These are phyloP conservation scores for Pollimyrus isidori DNA, from an alignment of 2,113 vertebrate species.

Conservation along the genomic window DNA sequence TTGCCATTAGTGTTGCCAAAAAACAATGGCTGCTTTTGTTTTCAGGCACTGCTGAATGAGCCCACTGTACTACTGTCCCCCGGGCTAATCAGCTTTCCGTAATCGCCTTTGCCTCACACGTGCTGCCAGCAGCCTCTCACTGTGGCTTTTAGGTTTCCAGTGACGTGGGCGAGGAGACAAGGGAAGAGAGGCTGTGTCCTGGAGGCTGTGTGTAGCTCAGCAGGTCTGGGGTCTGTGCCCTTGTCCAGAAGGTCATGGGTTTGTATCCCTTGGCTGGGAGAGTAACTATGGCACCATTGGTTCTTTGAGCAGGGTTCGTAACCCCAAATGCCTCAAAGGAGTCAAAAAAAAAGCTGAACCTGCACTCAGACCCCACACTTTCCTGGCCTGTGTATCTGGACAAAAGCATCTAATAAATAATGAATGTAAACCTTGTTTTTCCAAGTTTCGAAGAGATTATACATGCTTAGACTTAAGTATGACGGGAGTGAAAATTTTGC, in stretches of 20 bases:
- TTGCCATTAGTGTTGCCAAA: background rate
- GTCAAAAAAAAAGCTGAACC: background rate
- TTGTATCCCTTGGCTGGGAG: background rate
- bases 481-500: background rate
- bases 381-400: background rate
- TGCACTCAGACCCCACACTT: background rate
- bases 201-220: background rate
- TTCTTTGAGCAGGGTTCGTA: background rate
- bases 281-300: background rate
- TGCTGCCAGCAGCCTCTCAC: background rate
- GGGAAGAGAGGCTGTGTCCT: background rate
- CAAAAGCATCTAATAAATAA: background rate
- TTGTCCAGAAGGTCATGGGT: background rate
- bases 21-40: background rate
- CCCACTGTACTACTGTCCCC: background rate
- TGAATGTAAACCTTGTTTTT: background rate
- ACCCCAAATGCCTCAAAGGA: background rate
- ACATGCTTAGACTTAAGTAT: background rate
- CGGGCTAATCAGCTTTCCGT: background rate
- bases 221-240: background rate
- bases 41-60: background rate
- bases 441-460: background rate
- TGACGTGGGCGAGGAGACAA: background rate
- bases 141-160: background rate
- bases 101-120: background rate